phyloP scores from a whole-genome alignment of 92 coral and sea anemone species.

The Zoanthus gigantus region DNA sequence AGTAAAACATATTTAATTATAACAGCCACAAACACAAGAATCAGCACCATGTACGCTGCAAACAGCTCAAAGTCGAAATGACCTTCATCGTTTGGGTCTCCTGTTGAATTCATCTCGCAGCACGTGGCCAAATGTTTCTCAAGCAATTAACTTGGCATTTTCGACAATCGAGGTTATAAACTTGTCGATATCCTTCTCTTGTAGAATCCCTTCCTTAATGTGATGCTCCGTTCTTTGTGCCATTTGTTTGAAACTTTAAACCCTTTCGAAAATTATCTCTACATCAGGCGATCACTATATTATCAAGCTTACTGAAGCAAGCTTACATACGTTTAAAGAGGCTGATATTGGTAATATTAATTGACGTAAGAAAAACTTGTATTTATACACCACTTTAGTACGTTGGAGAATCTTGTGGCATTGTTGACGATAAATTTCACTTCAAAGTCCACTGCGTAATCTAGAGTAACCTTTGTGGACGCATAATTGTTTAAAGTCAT shows the following conservation, averaged over 20 bases:
- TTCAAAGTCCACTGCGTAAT: constrained; percentile 16
- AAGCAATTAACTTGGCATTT: not conserved
- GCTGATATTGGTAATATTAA: not conserved
- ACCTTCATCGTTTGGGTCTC: constrained; percentile 38
- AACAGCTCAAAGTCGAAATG: constrained; percentile 78
- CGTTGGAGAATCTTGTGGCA: not conserved
- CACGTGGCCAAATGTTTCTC: not conserved
- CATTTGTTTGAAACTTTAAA: not conserved
- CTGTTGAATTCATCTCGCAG: constrained; percentile 70
- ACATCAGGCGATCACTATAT: not conserved
- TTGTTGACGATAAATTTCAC: constrained; percentile 6
- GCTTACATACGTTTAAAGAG: not conserved
- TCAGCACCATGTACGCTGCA: constrained; percentile 79
- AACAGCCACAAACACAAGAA: constrained; percentile 80
- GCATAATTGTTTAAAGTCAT: not conserved
- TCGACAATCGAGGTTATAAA: not conserved
- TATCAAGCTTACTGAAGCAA: not conserved
- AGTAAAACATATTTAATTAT: constrained; percentile 80
- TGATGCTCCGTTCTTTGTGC: not conserved
- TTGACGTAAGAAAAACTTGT: not conserved
- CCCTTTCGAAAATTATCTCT: not conserved
- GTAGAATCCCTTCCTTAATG: not conserved
- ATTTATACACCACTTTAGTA: not conserved
- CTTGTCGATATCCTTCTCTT: not conserved
- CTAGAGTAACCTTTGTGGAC: not conserved